Conservation (phyloP, 2,113 vertebrate species). For the Catharus bicknelli region DNA sequence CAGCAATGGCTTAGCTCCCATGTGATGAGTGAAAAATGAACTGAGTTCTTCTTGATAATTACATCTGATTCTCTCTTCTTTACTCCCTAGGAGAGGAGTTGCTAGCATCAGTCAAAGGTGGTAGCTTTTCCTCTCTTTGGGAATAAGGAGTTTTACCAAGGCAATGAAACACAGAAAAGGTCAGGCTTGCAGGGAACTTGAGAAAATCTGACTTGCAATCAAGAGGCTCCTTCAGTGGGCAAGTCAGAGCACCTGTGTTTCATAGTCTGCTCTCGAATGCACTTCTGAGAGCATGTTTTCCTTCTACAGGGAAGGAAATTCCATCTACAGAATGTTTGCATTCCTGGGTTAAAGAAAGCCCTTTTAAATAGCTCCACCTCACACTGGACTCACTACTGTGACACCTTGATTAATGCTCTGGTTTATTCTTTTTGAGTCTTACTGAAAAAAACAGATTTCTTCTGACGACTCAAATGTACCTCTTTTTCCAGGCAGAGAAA, state of each 20-base stretch:
- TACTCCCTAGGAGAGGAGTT: background rate
- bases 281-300: background rate
- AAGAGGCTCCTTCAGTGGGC: background rate
- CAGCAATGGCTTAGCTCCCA: background rate
- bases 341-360: background rate
- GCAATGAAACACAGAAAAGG: background rate
- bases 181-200: slow-evolving; percentile 6
- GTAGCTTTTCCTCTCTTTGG: background rate
- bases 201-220: background rate
- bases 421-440: background rate
- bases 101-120: background rate
- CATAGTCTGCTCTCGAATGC: background rate
- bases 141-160: background rate
- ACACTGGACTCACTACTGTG: background rate
- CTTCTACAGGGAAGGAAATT: background rate
- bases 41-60: background rate
- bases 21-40: background rate
- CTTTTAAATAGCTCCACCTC: background rate
- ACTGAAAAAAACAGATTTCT: background rate
- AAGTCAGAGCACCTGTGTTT: background rate
- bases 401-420: background rate
- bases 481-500: background rate
- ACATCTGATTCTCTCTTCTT: background rate
- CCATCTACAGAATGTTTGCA: background rate
- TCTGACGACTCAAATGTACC: background rate